These are phyloP conservation scores for Himalopsyche anomala DNA, from an alignment of 2,888 invertebrate species.

Conservation along the genomic window DNA sequence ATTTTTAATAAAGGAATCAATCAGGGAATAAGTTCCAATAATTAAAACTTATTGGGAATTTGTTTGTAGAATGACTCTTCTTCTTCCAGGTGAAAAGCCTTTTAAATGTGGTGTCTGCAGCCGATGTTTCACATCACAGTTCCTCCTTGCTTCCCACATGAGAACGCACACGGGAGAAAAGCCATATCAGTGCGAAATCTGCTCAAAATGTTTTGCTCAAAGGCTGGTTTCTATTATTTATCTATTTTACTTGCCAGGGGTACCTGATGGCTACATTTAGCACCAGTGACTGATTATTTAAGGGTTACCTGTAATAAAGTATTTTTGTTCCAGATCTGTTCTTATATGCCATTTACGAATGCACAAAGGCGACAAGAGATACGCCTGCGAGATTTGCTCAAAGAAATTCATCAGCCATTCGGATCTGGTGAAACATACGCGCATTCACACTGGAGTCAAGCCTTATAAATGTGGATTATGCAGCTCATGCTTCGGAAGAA, in stretches of 20 bases:
- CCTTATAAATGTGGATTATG: constrained; percentile 64
- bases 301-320: neutral
- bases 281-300: neutral
- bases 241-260: neutral
- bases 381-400: constrained; percentile 61
- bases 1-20: neutral
- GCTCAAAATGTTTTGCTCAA: constrained; percentile 63
- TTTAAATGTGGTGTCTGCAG: constrained; percentile 64
- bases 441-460: constrained; percentile 62
- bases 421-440: constrained; percentile 62
- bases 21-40: neutral
- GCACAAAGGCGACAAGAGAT: constrained; percentile 62
- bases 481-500: constrained; percentile 63
- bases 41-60: too few species aligned
- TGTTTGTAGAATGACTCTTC: neutral
- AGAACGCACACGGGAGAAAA: constrained; percentile 63
- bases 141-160: constrained; percentile 62
- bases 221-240: constrained; percentile 51
- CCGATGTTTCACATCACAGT: constrained; percentile 55
- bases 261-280: too few species aligned
- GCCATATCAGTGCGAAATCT: constrained; percentile 62
- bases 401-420: constrained; percentile 64
- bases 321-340: constrained; percentile 61
- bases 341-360: constrained; percentile 60
- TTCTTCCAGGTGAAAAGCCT: constrained; percentile 60